A percentile compares a stretch with the other conserved stretches of the same genome.
These are phyloP conservation scores for Tachuris rubrigastra DNA, from an alignment of 2,113 vertebrate genomes.

Conservation along the genomic window DNA sequence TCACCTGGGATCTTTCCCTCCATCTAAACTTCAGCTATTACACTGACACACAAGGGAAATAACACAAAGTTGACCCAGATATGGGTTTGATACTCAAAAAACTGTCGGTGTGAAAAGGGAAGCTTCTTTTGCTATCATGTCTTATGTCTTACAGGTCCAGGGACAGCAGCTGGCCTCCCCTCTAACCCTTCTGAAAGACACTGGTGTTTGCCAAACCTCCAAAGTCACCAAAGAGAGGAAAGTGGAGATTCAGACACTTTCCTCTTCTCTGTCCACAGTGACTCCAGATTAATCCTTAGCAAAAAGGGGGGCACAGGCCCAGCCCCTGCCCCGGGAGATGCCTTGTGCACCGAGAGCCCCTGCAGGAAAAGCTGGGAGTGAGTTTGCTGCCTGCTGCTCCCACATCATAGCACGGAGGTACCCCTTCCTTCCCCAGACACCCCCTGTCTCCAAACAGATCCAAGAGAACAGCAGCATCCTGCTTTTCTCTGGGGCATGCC, in stretches of 20 bases:
- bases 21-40: background rate
- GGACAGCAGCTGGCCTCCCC: background rate
- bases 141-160: too few species aligned
- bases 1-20: background rate
- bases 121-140: background rate
- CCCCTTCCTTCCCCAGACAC: background rate
- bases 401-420: fast-evolving
- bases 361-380: background rate
- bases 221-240: background rate
- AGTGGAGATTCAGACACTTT: background rate
- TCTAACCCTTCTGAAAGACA: background rate
- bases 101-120: background rate
- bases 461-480: background rate
- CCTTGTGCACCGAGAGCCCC: background rate
- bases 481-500: too few species aligned
- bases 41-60: background rate
- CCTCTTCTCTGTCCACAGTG: background rate
- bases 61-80: background rate
- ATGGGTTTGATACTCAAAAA: background rate
- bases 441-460: background rate
- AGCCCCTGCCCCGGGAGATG: background rate
- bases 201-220: background rate
- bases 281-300: too few species aligned
- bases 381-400: background rate
- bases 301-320: background rate